These are phyloP conservation scores for Petrosia ficiformis DNA, from an alignment of 37 sponge, comb jelly and placozoan genomes.

Conservation along the genomic window DNA sequence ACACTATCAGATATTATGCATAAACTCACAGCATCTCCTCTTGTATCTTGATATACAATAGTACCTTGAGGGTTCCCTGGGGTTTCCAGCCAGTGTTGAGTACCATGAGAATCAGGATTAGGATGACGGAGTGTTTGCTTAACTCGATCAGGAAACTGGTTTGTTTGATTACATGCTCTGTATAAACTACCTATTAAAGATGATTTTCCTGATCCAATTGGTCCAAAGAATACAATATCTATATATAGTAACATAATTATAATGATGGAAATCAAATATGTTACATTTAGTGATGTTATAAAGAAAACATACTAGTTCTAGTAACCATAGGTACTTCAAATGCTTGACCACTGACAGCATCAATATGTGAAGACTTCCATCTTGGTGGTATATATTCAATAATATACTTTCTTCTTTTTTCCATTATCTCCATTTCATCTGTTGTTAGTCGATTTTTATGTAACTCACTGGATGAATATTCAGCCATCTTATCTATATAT, in stretches of 20 bases:
- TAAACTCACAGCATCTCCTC: slow-evolving; percentile 34
- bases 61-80: slow-evolving; percentile 61
- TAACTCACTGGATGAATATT: background rate
- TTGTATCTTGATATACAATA: slow-evolving; percentile 85
- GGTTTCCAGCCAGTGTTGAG: slow-evolving; percentile 85
- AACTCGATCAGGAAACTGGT: slow-evolving; percentile 68
- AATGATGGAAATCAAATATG: background rate
- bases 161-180: slow-evolving; percentile 58
- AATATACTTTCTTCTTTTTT: slow-evolving; percentile 45
- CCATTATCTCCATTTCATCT: slow-evolving; percentile 50
- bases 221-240: slow-evolving; percentile 91
- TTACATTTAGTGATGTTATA: background rate
- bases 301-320: slow-evolving; percentile 68
- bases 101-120: slow-evolving; percentile 73
- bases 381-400: slow-evolving; percentile 62
- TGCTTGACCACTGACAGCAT: slow-evolving; percentile 53
- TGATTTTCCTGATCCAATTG: slow-evolving; percentile 89
- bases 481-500: background rate
- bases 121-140: slow-evolving; percentile 66
- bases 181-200: slow-evolving; percentile 87
- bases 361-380: slow-evolving; percentile 35
- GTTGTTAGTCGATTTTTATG: background rate
- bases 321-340: slow-evolving; percentile 46
- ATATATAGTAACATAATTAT: background rate
- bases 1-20: background rate